Evolutionary conservation across 2,888 invertebrate genomes (phyloP).

Genomic region (Alcis repandata): DNA sequence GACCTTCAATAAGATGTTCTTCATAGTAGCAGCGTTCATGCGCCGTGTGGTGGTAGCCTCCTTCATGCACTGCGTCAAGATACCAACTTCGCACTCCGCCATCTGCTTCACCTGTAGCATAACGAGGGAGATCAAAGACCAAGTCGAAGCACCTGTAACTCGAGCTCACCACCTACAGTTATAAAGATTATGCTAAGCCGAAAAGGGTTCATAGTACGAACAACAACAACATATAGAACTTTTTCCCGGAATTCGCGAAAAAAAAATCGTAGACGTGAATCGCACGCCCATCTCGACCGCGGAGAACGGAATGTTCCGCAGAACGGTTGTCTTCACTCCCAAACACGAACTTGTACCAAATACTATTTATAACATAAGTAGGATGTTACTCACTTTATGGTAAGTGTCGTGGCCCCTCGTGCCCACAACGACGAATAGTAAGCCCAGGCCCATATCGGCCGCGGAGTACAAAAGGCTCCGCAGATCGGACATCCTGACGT

Average conservation of each 20-base stretch:
- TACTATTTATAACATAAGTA: too few species aligned
- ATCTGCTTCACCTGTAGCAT: constrained; percentile 87
- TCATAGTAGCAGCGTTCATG: constrained; percentile 88
- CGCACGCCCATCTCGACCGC: too few species aligned
- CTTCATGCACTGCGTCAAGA: constrained; percentile 91
- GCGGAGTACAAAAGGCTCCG: constrained; percentile 56
- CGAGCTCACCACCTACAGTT: too few species aligned
- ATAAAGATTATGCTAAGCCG: too few species aligned
- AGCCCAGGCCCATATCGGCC: constrained; percentile 63
- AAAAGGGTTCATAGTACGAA: too few species aligned
- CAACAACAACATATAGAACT: too few species aligned
- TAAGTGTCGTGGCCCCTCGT: constrained; percentile 74
- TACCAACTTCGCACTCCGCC: constrained; percentile 89
- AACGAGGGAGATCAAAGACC: too few species aligned
- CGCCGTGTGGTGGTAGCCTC: constrained; percentile 64
- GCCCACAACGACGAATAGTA: constrained; percentile 89
- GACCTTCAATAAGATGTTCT: constrained; percentile 91
- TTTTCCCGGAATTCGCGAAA: too few species aligned
- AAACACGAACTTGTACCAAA: too few species aligned
- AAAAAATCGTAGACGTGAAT: too few species aligned
- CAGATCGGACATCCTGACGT: constrained; percentile 59
- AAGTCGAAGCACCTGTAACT: too few species aligned
- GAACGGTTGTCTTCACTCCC: constrained; percentile 57
- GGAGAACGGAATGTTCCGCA: constrained; percentile 38
- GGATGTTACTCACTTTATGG: constrained; percentile 67